These are phyloP conservation scores for Loxodonta africana DNA, from an alignment of 2,113 vertebrate species.

Conservation along the genomic window DNA sequence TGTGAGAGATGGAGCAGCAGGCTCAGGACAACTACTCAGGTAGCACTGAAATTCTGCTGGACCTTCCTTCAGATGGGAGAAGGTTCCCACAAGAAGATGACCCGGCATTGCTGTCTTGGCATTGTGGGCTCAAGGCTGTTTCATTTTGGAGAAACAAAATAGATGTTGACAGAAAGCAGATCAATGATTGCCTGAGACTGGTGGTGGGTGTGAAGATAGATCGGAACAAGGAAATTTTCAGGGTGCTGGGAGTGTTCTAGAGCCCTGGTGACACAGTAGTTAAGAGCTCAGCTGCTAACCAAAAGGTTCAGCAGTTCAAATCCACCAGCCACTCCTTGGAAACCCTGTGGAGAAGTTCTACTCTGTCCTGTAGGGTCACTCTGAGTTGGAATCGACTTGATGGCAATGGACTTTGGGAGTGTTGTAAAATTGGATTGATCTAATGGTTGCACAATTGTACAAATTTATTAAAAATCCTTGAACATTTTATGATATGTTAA, in stretches of 20 bases:
- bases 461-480: neutral
- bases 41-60: neutral
- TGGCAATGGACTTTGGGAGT: too few species aligned
- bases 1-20: neutral
- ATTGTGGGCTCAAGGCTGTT: neutral
- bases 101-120: neutral
- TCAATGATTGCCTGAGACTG: too few species aligned
- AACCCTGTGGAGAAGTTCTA: too few species aligned
- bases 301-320: too few species aligned
- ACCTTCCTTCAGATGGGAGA: neutral
- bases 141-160: neutral
- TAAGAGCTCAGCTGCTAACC: too few species aligned
- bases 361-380: too few species aligned
- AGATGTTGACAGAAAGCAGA: neutral
- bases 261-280: too few species aligned
- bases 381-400: too few species aligned
- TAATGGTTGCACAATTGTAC: neutral
- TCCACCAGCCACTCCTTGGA: too few species aligned
- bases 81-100: neutral
- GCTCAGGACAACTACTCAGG: neutral
- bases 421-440: neutral
- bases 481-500: neutral
- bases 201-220: too few species aligned
- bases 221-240: too few species aligned
- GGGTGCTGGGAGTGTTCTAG: too few species aligned